phyloP scores from a whole-genome alignment of 2,888 invertebrate species.

The Trisateles emortualis region DNA sequence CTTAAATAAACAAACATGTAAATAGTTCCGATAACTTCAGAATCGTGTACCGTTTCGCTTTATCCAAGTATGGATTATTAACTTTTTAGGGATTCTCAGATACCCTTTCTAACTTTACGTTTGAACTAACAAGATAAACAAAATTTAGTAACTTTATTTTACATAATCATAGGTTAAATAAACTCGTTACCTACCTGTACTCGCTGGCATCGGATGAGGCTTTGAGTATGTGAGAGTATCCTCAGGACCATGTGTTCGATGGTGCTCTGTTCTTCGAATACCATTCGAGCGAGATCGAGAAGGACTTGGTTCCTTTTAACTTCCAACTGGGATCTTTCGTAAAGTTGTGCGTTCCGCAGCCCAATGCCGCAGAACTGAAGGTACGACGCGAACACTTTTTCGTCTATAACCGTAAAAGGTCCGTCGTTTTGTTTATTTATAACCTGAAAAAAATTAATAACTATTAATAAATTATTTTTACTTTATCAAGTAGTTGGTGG shows the following conservation, averaged over 20 bases:
- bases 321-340: slow-evolving; percentile 97
- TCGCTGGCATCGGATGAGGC: slow-evolving; percentile 97
- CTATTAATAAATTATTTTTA: no score
- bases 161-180: slow-evolving; percentile 16
- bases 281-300: slow-evolving; percentile 97
- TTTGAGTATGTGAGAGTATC: slow-evolving; percentile 97
- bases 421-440: slow-evolving; percentile 96
- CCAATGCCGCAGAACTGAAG: slow-evolving; percentile 99
- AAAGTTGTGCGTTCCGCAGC: slow-evolving; percentile 97
- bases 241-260: slow-evolving; percentile 97
- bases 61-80: slow-evolving; percentile 19
- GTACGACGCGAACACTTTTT: slow-evolving; percentile 96
- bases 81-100: slow-evolving; percentile 27
- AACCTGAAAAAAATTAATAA: slow-evolving; percentile 83
- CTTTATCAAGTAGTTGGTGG: no score
- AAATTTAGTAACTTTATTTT: slow-evolving; percentile 25
- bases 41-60: slow-evolving; percentile 14
- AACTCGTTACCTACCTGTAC: slow-evolving; percentile 94
- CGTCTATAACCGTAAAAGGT: slow-evolving; percentile 94
- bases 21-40: slow-evolving; percentile 24
- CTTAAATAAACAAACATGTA: slow-evolving; percentile 23
- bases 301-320: slow-evolving; percentile 98
- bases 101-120: slow-evolving; percentile 27
- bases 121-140: slow-evolving; percentile 33
- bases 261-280: slow-evolving; percentile 98